phyloP scores from a whole-genome alignment of 2,888 invertebrate species.

The Netelia melanura region DNA sequence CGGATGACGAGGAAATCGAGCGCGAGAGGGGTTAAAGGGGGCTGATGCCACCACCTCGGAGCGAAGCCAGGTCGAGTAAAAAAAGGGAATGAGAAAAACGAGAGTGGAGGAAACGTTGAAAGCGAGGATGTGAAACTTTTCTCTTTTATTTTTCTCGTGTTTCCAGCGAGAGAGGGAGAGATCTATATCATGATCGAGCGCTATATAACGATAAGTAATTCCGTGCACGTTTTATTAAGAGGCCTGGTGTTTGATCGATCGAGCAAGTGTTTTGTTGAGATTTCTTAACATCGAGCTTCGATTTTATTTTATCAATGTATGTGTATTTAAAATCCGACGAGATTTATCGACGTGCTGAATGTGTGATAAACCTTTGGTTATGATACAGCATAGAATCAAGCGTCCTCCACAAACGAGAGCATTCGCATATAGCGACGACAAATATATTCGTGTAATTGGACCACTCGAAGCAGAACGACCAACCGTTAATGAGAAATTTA shows the following conservation, averaged over 20 bases:
- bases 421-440: no score
- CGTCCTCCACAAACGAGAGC: neutral
- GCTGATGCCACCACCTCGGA: neutral
- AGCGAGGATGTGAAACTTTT: slow-evolving; percentile 40
- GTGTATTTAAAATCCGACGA: neutral
- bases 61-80: slow-evolving; percentile 24
- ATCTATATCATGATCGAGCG: slow-evolving; percentile 40
- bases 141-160: slow-evolving; percentile 3
- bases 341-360: neutral
- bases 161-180: slow-evolving; percentile 26
- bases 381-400: neutral
- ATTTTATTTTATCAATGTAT: neutral
- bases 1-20: slow-evolving; percentile 29
- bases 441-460: no score
- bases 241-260: slow-evolving; percentile 38
- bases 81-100: slow-evolving; percentile 14
- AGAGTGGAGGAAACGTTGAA: slow-evolving; percentile 18
- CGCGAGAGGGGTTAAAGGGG: slow-evolving; percentile 11
- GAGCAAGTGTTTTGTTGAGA: slow-evolving; percentile 11
- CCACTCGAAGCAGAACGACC: no score
- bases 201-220: slow-evolving; percentile 55
- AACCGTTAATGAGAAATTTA: no score
- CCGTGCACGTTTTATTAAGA: slow-evolving; percentile 25
- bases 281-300: slow-evolving; percentile 8
- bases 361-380: neutral